A percentile compares a stretch with the other conserved stretches of the same genome.
These are phyloP conservation scores for Verasper variegatus DNA, from an alignment of 2,113 vertebrate genomes.

Conservation along the genomic window DNA sequence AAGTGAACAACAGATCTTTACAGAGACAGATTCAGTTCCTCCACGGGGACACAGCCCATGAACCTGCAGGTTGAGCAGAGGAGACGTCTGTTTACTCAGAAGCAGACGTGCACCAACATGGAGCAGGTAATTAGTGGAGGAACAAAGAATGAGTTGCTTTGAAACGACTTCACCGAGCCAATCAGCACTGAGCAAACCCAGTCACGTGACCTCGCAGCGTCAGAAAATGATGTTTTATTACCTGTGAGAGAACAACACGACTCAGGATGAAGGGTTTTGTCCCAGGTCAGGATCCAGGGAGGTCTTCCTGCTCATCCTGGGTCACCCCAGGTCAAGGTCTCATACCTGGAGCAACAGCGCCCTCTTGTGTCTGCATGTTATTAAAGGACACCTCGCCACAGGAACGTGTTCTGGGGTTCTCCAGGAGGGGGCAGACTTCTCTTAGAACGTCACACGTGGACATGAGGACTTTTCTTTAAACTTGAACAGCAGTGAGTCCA, in stretches of 20 bases:
- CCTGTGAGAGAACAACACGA: background rate
- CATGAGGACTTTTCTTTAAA: background rate
- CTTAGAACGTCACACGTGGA: background rate
- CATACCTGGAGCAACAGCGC: constrained; percentile 45
- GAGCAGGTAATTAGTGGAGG: constrained; percentile 2
- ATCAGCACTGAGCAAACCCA: background rate
- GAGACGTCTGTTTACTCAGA: background rate
- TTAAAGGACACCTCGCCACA: background rate
- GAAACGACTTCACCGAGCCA: background rate
- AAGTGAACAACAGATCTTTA: constrained; percentile 1
- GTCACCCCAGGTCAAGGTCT: constrained; percentile 53
- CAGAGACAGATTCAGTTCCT: background rate
- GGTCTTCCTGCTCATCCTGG: constrained; percentile 17
- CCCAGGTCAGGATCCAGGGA: background rate
- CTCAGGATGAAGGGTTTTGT: background rate
- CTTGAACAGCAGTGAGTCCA: background rate
- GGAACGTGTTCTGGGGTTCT: background rate
- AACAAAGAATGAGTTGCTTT: background rate
- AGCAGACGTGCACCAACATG: constrained; percentile 13
- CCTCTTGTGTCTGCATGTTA: constrained; percentile 43
- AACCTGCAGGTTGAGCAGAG: background rate
- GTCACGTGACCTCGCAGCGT: background rate
- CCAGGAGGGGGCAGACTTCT: constrained; percentile 43
- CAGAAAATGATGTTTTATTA: background rate
- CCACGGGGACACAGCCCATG: background rate